phyloP scores from a whole-genome alignment of 2,113 vertebrate genomes.

The Egretta garzetta region DNA sequence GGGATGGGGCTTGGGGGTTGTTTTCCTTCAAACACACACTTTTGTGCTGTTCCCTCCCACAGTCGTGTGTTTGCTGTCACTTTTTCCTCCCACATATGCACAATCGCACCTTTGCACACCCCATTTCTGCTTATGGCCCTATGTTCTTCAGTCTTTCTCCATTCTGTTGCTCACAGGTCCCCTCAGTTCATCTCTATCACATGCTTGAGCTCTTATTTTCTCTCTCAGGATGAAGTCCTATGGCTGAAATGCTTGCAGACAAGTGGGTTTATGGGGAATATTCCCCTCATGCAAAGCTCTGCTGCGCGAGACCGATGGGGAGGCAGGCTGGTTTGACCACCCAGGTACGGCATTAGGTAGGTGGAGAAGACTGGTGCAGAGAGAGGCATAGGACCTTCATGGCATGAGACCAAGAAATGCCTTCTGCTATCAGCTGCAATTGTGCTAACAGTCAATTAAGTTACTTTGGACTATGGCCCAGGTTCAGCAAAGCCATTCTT shows the following conservation, averaged over 20 bases:
- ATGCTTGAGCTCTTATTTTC: neutral
- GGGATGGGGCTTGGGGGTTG: neutral
- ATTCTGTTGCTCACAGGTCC: neutral
- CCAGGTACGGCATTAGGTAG: neutral
- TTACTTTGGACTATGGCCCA: neutral
- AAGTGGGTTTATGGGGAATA: neutral
- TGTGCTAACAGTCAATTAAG: neutral
- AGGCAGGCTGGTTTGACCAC: neutral
- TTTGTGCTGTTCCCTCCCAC: neutral
- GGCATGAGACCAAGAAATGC: neutral
- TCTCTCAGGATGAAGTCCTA: neutral
- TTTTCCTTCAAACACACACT: neutral
- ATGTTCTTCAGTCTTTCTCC: neutral
- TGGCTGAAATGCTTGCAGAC: rapidly evolving
- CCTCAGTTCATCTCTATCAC: neutral
- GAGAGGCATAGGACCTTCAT: neutral
- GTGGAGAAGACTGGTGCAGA: neutral
- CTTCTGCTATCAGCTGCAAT: neutral
- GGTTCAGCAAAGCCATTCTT: neutral
- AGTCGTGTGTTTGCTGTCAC: neutral
- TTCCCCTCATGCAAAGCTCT: neutral
- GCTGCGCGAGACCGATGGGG: neutral
- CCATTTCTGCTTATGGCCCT: neutral
- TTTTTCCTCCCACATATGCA: neutral
- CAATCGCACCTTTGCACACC: neutral